Evolutionary conservation across 2,888 invertebrate species (phyloP), one percentile per base, ranked within the genome.

Genomic region (Euzetes globulus): DNA sequence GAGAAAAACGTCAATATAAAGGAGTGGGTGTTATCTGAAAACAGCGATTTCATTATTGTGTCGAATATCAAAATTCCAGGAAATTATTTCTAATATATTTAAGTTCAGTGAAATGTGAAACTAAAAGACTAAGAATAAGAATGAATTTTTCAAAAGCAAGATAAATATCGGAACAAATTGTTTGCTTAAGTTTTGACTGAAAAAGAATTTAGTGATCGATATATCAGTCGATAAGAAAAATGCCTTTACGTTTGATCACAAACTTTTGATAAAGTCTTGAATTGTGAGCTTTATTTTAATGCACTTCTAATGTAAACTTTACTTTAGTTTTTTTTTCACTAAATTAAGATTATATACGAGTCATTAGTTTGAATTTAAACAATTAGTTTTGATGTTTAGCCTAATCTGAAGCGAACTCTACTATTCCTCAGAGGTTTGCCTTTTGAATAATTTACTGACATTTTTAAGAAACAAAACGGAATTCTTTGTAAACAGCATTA

Each of bases 281-380:
- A n/a, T 60, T 27, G 22, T 52, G 19, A 6, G n/a, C 22, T 52
- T 1, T 52, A 52, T 19, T 22, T n/a, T 52, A 19, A 19, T n/a
- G 5, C 2, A 52, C 22, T 52, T 60, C 27, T 60, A 27, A 58
- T 58, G 13, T 27, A 15, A 19, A 58, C 58, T 58, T 17, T 33
- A 55, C 6, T 19, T 55, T 25, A 41, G n/a, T n/a, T 5, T 41
- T 50, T 25, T 58, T 6, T 25, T 7, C 27, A 27, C 58, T 58
- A 29, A 60, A 60, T 60, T 33, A 60, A 60, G 60, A 60, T 60
- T 60, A 60, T 68, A 68, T 68, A 68, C 68, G 68, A 68, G 68
- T 68, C 68, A 68, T 68, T 68, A 68, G 41, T 68, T 68, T 45
- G 33, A 68, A 68, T 68, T 68, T 19, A 41, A 68, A 68, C 68